Conservation (phyloP, 2,797 vertebrate genomes). For the Urosaurus nigricauda region DNA sequence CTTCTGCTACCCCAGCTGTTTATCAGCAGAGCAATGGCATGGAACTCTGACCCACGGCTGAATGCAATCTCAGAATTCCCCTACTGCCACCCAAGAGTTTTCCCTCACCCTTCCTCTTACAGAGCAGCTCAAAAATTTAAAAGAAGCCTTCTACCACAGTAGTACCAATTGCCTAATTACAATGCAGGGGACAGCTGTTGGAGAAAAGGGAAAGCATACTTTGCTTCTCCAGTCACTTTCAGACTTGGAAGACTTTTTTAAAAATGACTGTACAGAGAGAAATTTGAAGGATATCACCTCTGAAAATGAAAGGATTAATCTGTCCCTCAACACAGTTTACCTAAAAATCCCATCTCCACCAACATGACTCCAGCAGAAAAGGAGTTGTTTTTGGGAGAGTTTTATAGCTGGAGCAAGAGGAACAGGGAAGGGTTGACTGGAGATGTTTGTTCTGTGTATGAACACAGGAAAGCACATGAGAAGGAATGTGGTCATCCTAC, state of each 20-base stretch:
- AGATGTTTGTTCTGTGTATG: too few species aligned
- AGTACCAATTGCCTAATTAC: not conserved
- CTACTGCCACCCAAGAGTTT: not conserved
- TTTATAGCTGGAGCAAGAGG: not conserved
- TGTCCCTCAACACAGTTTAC: not conserved
- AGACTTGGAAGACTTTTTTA: not conserved
- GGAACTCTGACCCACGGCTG: too few species aligned
- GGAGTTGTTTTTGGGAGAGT: too few species aligned
- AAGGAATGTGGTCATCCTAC: not conserved
- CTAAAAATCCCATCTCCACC: not conserved
- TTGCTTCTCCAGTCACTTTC: not conserved
- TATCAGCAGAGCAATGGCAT: not conserved
- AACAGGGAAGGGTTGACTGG: too few species aligned
- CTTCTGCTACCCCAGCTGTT: not conserved
- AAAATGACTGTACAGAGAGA: not conserved
- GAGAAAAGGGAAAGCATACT: not conserved
- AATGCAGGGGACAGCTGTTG: not conserved
- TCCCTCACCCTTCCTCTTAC: not conserved
- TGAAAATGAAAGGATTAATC: not conserved
- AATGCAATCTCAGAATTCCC: not conserved
- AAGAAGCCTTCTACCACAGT: not conserved
- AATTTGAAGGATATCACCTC: not conserved
- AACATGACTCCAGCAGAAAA: not conserved
- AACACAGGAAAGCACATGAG: not conserved
- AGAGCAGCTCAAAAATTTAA: not conserved